Evolutionary conservation across 2,113 vertebrate species (phyloP), one percentile per base, ranked within the genome.

Genomic region (Entelurus aequoreus): DNA sequence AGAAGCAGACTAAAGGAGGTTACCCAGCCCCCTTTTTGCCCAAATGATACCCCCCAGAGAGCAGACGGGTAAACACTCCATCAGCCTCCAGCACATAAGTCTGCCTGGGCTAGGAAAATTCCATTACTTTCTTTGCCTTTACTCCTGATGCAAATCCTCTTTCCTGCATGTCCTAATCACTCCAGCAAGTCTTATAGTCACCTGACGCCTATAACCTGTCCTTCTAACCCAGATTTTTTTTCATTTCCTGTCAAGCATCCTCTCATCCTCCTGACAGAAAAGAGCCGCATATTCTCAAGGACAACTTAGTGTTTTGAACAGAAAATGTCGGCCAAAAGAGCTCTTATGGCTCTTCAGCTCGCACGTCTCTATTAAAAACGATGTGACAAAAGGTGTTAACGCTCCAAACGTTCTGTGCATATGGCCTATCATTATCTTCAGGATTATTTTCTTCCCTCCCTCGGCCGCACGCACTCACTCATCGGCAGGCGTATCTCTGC

Each of bases 31-130:
- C 72, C 63, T 21, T 64, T 57, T 36, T 40, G 16, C 56, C 69
- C 44, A 64, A 70, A 71, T 69, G 65, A 65, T 48, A 71, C 68
- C 78, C 55, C 75, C 60, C 53, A 65, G 68, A 64, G 70, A 76
- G 68, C 54, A 75, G 75, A 78, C 72, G 48, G 63, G 66, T 70
- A 66, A 75, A 82, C 51, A 65, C 64, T 65, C 72, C 60, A 75
- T 55, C 60, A 52, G 61, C 80, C 74, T 60, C 36, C 54, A 64
- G 72, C 56, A 60, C 66, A 71, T 63, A 67, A 63, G 36, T 63
- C 48, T 59, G 36, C 72, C 72, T 61, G 71, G 71, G 50, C 56
- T 37, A 38, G 58, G 66, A 59, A 69, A 78, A 80, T 77, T 84
- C 78, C 69, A 75, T 75, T 71, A 78, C 71, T 72, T 56, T 50